These are phyloP conservation scores for Leuciscus idus DNA, from an alignment of 2,113 vertebrate genomes.

Conservation along the genomic window DNA sequence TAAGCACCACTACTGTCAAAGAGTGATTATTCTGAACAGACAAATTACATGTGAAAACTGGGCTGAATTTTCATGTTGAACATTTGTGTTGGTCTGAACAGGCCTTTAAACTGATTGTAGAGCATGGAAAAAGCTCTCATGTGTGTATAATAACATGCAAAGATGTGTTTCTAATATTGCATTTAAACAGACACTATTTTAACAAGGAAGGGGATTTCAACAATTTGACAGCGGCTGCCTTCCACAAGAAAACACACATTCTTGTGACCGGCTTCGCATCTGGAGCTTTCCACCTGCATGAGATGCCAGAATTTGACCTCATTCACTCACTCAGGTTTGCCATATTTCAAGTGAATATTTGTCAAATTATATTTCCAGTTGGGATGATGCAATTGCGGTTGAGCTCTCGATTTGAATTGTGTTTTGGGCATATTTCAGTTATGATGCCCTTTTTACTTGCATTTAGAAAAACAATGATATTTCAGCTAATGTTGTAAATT, in stretches of 20 bases:
- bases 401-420: neutral
- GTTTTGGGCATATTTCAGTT: neutral
- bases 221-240: constrained; percentile 84
- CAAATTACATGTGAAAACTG: too few relatives aligned
- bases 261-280: constrained; percentile 93
- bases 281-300: constrained; percentile 93
- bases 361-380: neutral
- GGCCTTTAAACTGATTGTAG: neutral
- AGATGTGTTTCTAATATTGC: neutral
- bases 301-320: constrained; percentile 92
- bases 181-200: constrained; percentile 84
- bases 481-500: too few relatives aligned
- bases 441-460: neutral
- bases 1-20: too few relatives aligned
- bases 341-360: neutral
- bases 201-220: constrained; percentile 96
- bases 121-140: neutral
- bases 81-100: too few relatives aligned
- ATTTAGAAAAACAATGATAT: too few relatives aligned
- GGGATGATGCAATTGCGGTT: neutral
- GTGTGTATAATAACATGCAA: neutral
- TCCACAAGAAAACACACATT: constrained; percentile 86
- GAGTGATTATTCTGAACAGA: too few relatives aligned
- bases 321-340: constrained; percentile 93
- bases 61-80: too few relatives aligned